Percentiles rank a stretch among this genome's conserved stretches.
Conservation (phyloP, 2,797 vertebrate genomes). For the Muscicapa comitata region DNA sequence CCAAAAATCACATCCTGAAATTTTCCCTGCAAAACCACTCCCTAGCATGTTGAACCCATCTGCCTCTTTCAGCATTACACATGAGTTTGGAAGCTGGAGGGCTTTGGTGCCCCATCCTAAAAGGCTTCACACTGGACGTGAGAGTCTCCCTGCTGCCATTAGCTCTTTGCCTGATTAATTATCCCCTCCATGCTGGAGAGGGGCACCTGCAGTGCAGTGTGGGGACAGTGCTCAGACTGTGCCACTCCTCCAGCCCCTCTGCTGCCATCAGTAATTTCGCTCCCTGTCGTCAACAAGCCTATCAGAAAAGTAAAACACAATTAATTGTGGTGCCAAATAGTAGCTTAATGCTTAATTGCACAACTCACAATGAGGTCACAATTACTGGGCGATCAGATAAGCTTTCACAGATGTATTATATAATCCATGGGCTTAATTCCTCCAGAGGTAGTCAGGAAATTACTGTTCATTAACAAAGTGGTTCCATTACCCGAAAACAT, state of each 20-base stretch:
- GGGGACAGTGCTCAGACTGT: neutral
- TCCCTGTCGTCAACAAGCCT: neutral
- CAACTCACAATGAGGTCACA: constrained; percentile 65
- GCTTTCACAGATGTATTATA: constrained; percentile 70
- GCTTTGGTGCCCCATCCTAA: neutral
- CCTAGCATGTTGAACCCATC: accelerated
- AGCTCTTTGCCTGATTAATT: constrained; percentile 50
- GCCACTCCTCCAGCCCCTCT: neutral
- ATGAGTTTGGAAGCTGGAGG: neutral
- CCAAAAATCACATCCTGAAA: neutral
- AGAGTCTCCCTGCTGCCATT: neutral
- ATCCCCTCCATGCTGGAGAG: neutral
- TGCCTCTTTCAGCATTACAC: neutral
- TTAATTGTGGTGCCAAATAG: constrained; percentile 62
- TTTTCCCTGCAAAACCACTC: neutral
- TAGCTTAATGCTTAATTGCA: constrained; percentile 66
- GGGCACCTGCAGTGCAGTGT: constrained; percentile 20
- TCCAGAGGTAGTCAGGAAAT: constrained; percentile 66
- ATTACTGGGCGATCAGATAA: constrained; percentile 70
- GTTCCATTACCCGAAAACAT: constrained; percentile 49
- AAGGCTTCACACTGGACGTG: neutral
- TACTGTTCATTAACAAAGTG: constrained; percentile 59
- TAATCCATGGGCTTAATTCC: constrained; percentile 68
- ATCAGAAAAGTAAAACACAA: constrained; percentile 67
- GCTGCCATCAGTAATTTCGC: constrained; percentile 21